These are phyloP conservation scores for Centrocercus urophasianus DNA, from an alignment of 2,113 vertebrate species.

Conservation along the genomic window DNA sequence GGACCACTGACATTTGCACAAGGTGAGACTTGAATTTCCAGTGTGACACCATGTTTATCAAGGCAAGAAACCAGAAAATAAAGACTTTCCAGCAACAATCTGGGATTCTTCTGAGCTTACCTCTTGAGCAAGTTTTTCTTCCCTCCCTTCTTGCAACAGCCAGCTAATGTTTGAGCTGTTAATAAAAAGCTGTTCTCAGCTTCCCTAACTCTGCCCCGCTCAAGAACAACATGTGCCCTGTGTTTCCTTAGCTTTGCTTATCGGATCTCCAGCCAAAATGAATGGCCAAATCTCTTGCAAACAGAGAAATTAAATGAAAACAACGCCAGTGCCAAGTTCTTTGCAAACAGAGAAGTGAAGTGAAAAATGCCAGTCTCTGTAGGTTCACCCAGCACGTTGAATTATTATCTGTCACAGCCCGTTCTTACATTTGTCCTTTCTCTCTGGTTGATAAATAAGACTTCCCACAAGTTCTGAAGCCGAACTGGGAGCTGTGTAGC, in stretches of 20 bases:
- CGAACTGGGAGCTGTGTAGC: conserved; percentile 40
- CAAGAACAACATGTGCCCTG: conserved; percentile 47
- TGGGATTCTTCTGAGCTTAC: not conserved
- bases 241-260: conserved; percentile 42
- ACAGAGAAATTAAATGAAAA: conserved; percentile 75
- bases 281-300: conserved; percentile 68
- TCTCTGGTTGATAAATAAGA: conserved; percentile 68
- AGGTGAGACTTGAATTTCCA: not conserved
- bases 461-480: conserved; percentile 55
- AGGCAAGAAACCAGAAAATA: not conserved
- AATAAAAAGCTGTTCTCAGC: conserved; percentile 57
- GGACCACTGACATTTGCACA: not conserved
- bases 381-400: conserved; percentile 53
- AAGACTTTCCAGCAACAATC: not conserved
- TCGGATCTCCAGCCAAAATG: conserved; percentile 69
- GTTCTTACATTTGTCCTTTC: conserved; percentile 67
- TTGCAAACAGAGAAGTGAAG: conserved; percentile 68
- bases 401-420: conserved; percentile 64
- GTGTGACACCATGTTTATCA: not conserved
- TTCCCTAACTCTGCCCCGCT: conserved; percentile 25
- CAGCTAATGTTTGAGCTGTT: conserved; percentile 69
- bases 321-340: conserved; percentile 64
- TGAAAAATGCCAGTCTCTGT: conserved; percentile 63
- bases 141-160: not conserved
- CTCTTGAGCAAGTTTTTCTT: not conserved